Evolutionary conservation across 2,888 invertebrate genomes (phyloP).

Genomic region (Thera britannica): DNA sequence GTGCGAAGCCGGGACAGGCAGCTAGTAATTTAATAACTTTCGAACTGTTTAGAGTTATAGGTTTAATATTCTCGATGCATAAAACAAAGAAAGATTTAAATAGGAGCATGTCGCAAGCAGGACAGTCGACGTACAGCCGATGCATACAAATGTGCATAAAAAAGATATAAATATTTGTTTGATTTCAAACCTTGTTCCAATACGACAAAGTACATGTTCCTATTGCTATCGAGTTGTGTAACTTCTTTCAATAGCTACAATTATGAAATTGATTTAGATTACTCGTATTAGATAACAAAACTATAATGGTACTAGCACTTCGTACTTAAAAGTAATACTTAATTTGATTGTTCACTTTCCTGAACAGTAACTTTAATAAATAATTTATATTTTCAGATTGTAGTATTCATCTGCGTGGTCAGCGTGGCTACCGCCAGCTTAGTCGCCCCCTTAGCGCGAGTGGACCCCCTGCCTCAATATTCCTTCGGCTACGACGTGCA

Average conservation of each 20-base stretch:
- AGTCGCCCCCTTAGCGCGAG: slow-evolving; percentile 64
- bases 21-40: background rate
- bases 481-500: slow-evolving; percentile 85
- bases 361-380: background rate
- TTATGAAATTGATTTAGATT: slow-evolving; percentile 26
- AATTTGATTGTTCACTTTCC: background rate
- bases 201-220: background rate
- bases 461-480: slow-evolving; percentile 82
- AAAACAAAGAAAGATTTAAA: slow-evolving; percentile 37
- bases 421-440: slow-evolving; percentile 70
- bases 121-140: slow-evolving; percentile 41
- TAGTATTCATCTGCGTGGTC: slow-evolving; percentile 77
- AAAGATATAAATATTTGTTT: background rate
- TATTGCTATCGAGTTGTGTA: background rate
- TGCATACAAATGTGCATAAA: slow-evolving; percentile 52
- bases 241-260: slow-evolving; percentile 13
- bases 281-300: slow-evolving; percentile 21
- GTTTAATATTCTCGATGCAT: slow-evolving; percentile 40
- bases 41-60: background rate
- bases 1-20: no score
- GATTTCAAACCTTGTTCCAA: slow-evolving; percentile 18
- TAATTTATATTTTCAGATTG: slow-evolving; percentile 65
- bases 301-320: background rate
- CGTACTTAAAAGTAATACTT: background rate
- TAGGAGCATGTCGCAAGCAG: slow-evolving; percentile 54